Evolutionary conservation across 2,113 vertebrate species (phyloP), one percentile per base, ranked within the genome.

Genomic region (Tonatia bakeri): DNA sequence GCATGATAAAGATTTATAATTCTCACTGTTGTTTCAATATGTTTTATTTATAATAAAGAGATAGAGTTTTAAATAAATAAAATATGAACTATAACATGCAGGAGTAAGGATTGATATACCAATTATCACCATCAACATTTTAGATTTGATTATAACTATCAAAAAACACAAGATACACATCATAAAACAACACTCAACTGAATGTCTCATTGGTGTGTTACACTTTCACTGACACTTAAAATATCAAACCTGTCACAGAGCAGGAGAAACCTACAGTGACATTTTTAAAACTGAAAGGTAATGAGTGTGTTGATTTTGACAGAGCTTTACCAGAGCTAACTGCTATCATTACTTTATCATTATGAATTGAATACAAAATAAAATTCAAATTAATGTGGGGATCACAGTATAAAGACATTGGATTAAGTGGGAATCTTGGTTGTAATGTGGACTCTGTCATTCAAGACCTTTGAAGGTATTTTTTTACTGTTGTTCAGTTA

Each of bases 281-380:
- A 54, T 84, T 40, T 94, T 94, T 67, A 67, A 72, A 87, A 93
- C 56, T 75, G 40, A 91, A 85, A 7, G 19, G 20, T 85, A 75
- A 64, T 83, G 31, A 69, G 43, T 82, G 2, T 94, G 69, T 40
- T 67, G 43, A 38, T 95, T 43, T 90, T 92, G 11, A 95, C 38
- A 92, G 22, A 75, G 11, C 16, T 87, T 87, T 65, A 47, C 54
- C 73, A 97, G 76, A 76, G 12, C 65, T 90, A 90, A 79, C 36
- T 65, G 13, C 56, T 89, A 28, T 87, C 61, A 43, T 80, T 80
- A 85, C 28, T 72, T 90, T 64, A 50, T 26, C 94, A 24, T 82
- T 95, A 36, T n/a, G 38, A 83, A 59, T 91, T 77, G 4, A 93
- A 88, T 83, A 77, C 22, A 97, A 94, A 89, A 43, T 83, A 43